Conservation (phyloP, 2,113 vertebrate genomes). For the Hydropotes inermis region DNA sequence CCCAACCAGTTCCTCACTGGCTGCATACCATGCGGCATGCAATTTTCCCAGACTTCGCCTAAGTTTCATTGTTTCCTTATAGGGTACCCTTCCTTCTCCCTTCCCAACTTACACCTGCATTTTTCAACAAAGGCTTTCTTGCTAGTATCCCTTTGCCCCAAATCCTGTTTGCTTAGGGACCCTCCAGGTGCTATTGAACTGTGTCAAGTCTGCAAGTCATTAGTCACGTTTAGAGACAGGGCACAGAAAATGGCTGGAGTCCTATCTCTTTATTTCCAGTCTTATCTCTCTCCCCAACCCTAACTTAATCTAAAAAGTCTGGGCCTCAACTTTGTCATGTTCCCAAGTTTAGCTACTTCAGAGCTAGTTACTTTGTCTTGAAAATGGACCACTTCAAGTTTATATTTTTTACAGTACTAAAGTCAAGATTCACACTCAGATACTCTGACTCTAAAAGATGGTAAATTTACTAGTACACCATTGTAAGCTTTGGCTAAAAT, state of each 20-base stretch:
- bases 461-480: background rate
- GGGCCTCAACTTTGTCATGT: background rate
- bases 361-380: background rate
- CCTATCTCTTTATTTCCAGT: background rate
- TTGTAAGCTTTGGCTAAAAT: background rate
- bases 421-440: background rate
- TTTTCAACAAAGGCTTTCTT: background rate
- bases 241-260: background rate
- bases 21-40: fast-evolving
- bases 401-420: background rate
- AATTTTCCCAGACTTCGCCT: background rate
- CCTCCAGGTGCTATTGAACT: background rate
- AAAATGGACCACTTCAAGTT: background rate
- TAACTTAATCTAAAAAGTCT: background rate
- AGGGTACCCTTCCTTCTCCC: background rate
- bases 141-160: background rate
- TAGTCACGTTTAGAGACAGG: background rate
- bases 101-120: background rate
- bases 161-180: background rate
- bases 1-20: background rate
- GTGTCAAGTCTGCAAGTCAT: background rate
- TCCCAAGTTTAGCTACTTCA: background rate
- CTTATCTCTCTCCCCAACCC: background rate
- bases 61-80: background rate
- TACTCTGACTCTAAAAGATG: background rate